Evolutionary conservation across 2,797 vertebrate species (phyloP).

Genomic region (Poecilia gillii): DNA sequence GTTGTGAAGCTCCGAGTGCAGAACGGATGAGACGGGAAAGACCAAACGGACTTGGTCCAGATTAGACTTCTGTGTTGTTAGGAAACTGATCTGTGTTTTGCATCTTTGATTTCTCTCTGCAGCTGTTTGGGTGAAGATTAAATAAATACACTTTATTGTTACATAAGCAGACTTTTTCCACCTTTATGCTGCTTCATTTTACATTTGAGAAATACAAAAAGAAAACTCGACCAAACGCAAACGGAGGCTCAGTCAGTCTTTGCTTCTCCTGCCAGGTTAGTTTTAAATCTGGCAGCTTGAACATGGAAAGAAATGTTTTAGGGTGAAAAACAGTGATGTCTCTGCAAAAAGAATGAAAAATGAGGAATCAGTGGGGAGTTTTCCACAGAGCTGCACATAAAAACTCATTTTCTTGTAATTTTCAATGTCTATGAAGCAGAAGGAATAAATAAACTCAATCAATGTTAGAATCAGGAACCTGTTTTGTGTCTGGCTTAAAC

Average conservation of each 20-base stretch:
- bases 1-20: not conserved
- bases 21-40: too few relatives aligned
- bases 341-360: not conserved
- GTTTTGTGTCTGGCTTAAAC: not conserved
- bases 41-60: not conserved
- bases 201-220: not conserved
- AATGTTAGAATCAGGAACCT: not conserved
- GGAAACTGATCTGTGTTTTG: not conserved
- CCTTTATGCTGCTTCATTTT: not conserved
- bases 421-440: not conserved
- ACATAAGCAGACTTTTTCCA: not conserved
- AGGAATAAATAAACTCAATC: not conserved
- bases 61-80: not conserved
- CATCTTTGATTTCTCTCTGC: not conserved
- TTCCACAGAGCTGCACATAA: not conserved
- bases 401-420: not conserved
- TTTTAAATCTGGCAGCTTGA: not conserved
- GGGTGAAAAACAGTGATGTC: not conserved
- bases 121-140: not conserved
- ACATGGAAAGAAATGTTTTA: not conserved
- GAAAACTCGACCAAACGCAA: not conserved
- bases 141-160: not conserved
- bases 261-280: not conserved
- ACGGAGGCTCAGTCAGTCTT: not conserved
- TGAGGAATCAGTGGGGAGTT: not conserved